phyloP scores from a whole-genome alignment of 2,113 vertebrate genomes.

The Sebastes fasciatus region DNA sequence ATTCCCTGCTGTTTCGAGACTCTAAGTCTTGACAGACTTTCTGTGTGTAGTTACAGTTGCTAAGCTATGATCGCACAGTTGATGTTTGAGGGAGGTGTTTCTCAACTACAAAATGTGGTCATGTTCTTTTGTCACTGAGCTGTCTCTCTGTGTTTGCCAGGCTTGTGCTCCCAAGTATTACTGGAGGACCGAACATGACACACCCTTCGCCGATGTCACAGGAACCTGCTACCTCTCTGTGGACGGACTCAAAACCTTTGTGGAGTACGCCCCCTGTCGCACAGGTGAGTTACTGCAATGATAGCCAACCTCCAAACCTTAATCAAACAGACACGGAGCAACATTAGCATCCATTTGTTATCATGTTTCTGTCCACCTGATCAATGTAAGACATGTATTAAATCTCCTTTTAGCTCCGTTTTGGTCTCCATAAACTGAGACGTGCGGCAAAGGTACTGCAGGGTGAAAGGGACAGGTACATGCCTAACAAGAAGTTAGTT shows the following conservation, averaged over 20 bases:
- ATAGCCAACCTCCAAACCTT: background rate
- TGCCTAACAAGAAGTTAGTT: background rate
- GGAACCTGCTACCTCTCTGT: constrained; percentile 92
- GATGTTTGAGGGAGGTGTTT: background rate
- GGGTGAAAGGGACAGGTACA: too few species aligned
- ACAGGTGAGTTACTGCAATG: constrained; percentile 82
- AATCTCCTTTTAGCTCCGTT: background rate
- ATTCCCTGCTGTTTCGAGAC: background rate
- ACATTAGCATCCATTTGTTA: background rate
- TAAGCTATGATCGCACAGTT: background rate
- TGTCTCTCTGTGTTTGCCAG: constrained; percentile 67
- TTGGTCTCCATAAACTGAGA: too few species aligned
- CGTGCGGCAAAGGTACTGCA: too few species aligned
- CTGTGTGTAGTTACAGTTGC: background rate
- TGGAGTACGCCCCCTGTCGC: constrained; percentile 92
- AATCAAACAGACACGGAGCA: background rate
- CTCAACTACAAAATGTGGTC: background rate
- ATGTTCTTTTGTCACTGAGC: background rate
- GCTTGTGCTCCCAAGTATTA: constrained; percentile 92
- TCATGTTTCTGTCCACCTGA: background rate
- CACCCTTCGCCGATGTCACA: constrained; percentile 83
- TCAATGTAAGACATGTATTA: background rate
- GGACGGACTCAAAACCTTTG: constrained; percentile 86
- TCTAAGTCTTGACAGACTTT: background rate
- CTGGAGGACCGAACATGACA: constrained; percentile 87